Percentiles rank a stretch among this genome's conserved stretches.
These are phyloP conservation scores for Prosopocoilus inquinatus DNA, from an alignment of 2,888 invertebrate species.

Conservation along the genomic window DNA sequence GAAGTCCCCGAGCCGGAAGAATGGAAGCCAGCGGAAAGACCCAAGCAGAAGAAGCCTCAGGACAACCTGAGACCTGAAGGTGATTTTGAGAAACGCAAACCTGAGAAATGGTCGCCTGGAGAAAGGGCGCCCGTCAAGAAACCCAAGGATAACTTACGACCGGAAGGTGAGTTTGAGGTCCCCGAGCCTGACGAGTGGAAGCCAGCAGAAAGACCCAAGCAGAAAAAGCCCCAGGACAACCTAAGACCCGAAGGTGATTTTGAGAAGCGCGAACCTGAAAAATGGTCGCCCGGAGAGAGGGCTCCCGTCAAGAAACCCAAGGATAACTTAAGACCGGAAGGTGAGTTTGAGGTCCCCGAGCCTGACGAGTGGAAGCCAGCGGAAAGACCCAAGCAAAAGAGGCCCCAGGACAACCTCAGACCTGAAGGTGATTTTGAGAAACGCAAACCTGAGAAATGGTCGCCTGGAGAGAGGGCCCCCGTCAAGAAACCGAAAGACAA, in stretches of 20 bases:
- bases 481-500: constrained; percentile 49
- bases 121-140: constrained; percentile 48
- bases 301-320: constrained; percentile 44
- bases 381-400: constrained; percentile 48
- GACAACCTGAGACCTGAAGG: constrained; percentile 55
- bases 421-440: constrained; percentile 51
- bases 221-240: constrained; percentile 54
- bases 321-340: constrained; percentile 56
- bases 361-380: constrained; percentile 40
- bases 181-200: constrained; percentile 49
- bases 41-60: constrained; percentile 45
- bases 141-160: constrained; percentile 51
- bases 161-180: constrained; percentile 56
- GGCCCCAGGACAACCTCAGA: constrained; percentile 48
- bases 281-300: constrained; percentile 50
- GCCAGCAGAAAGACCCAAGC: constrained; percentile 49
- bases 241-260: constrained; percentile 60
- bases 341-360: constrained; percentile 45
- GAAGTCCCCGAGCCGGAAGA: constrained; percentile 47
- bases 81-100: constrained; percentile 47
- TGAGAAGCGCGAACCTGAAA: constrained; percentile 39
- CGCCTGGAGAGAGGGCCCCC: constrained; percentile 47
- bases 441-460: constrained; percentile 49
- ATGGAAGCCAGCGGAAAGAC: constrained; percentile 50
- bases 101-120: constrained; percentile 46